Conservation (phyloP, 2,888 invertebrate species). For the Epistrophella euchroma region DNA sequence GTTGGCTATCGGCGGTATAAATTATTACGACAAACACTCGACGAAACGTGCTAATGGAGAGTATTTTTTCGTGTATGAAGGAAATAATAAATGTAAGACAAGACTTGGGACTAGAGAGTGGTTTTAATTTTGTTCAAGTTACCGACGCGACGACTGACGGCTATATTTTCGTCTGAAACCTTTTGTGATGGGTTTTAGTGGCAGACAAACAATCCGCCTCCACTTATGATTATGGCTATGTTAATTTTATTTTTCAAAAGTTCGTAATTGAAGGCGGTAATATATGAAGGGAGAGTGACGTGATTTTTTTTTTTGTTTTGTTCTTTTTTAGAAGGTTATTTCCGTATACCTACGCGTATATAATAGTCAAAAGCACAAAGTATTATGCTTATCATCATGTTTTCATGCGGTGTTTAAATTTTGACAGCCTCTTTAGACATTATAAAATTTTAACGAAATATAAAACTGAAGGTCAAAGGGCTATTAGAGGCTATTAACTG, state of each 20-base stretch:
- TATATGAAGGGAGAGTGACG: constrained; percentile 23
- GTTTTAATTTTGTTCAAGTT: constrained; percentile 13
- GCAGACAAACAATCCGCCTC: constrained; percentile 37
- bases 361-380: neutral
- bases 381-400: neutral
- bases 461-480: constrained; percentile 13
- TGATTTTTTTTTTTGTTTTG: constrained; percentile 1
- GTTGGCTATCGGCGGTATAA: constrained; percentile 43
- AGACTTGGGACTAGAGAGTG: neutral
- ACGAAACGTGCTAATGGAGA: constrained; percentile 62
- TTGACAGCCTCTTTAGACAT: constrained; percentile 15
- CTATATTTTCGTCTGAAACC: constrained; percentile 11
- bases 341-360: constrained; percentile 1
- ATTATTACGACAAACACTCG: constrained; percentile 51
- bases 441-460: neutral
- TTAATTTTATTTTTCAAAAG: constrained; percentile 31
- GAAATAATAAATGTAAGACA: constrained; percentile 33
- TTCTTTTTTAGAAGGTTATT: constrained; percentile 19
- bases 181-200: constrained; percentile 26
- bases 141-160: too few species aligned
- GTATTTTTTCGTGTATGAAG: constrained; percentile 12
- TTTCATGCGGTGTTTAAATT: neutral
- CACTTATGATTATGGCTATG: constrained; percentile 41
- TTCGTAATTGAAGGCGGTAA: constrained; percentile 33
- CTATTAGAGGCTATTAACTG: neutral